Percentiles rank a stretch among this genome's conserved stretches.
These are phyloP conservation scores for Falco concolor DNA, from an alignment of 2,797 vertebrate species.

Conservation along the genomic window DNA sequence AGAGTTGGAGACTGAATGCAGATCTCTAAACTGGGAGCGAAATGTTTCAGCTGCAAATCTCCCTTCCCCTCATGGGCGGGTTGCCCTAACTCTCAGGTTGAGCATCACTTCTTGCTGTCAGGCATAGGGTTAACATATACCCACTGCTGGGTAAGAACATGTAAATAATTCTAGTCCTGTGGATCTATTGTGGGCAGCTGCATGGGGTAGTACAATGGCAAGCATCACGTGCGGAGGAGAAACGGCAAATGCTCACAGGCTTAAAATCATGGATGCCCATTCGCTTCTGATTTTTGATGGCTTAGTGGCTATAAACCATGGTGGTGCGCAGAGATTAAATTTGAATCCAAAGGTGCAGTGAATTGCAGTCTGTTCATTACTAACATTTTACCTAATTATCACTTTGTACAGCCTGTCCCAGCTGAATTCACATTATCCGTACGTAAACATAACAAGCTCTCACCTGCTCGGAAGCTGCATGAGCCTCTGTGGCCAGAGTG, in stretches of 20 bases:
- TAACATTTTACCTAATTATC: background rate
- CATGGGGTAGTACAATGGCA: background rate
- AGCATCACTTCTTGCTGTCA: background rate
- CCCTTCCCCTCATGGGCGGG: background rate
- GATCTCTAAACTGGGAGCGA: background rate
- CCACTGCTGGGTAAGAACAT: background rate
- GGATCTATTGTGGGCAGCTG: background rate
- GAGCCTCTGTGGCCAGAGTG: background rate
- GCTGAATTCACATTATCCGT: background rate
- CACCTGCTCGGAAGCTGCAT: background rate
- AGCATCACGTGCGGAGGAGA: background rate
- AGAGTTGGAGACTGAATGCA: background rate
- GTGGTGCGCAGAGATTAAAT: background rate
- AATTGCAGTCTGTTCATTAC: slow-evolving; percentile 3
- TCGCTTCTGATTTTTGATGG: background rate
- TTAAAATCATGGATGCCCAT: background rate
- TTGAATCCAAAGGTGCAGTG: background rate
- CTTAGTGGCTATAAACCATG: background rate
- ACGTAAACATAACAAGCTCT: background rate
- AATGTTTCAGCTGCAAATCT: background rate
- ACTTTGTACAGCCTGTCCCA: background rate
- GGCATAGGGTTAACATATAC: background rate
- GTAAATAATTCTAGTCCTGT: background rate
- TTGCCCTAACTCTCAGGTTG: background rate
- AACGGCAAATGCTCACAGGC: background rate